phyloP scores from a whole-genome alignment of 2,797 vertebrate genomes.

The Pseudotriccus pelzelni region DNA sequence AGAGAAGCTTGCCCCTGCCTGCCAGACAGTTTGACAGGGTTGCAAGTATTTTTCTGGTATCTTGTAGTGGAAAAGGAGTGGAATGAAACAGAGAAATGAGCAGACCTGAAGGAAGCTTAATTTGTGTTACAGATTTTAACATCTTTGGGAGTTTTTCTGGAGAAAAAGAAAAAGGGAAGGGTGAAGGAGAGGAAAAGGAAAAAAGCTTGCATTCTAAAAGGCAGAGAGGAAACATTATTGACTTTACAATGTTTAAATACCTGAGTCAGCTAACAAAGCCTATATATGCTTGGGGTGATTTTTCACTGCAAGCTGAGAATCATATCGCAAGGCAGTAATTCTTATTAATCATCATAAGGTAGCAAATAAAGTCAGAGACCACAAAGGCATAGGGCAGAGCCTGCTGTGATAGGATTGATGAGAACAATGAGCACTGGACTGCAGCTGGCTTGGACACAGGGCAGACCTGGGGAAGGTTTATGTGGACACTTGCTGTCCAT shows the following conservation, averaged over 20 bases:
- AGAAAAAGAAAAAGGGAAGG: not conserved
- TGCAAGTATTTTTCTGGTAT: not conserved
- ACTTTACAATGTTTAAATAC: not conserved
- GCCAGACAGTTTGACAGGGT: not conserved
- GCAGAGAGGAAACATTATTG: not conserved
- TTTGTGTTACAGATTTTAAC: not conserved
- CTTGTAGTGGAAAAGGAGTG: not conserved
- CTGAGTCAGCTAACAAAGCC: not conserved
- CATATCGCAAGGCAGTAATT: not conserved
- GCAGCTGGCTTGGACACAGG: not conserved
- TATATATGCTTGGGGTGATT: not conserved
- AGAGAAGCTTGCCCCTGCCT: not conserved
- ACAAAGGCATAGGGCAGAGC: not conserved
- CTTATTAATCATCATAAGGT: not conserved
- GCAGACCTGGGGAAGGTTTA: not conserved
- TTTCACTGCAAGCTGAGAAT: not conserved
- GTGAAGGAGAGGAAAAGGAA: not conserved
- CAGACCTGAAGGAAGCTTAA: not conserved
- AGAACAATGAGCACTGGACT: not conserved
- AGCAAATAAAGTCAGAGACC: not conserved
- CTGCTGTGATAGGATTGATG: not conserved
- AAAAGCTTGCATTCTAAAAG: not conserved
- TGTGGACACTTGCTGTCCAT: not conserved
- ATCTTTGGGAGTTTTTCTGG: not conserved
- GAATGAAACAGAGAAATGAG: not conserved